Evolutionary conservation across 2,888 invertebrate genomes (phyloP).

Genomic region (Macaria liturata): DNA sequence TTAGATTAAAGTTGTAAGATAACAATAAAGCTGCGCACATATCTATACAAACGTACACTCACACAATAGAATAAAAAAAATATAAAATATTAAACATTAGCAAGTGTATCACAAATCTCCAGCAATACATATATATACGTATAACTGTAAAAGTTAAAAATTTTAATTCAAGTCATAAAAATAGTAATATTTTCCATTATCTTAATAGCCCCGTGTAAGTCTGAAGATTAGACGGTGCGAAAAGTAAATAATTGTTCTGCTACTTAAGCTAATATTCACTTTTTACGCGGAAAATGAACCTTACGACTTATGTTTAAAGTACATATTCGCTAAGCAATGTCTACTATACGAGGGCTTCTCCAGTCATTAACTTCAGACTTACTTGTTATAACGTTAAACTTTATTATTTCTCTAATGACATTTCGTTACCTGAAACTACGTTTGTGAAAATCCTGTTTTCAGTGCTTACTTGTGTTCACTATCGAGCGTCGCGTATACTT

Average conservation of each 20-base stretch:
- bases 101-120: not conserved
- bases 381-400: slow-evolving; percentile 30
- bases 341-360: slow-evolving; percentile 26
- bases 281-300: slow-evolving; percentile 20
- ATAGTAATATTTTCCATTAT: slow-evolving; percentile 19
- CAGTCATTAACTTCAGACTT: slow-evolving; percentile 30
- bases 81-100: slow-evolving; percentile 3
- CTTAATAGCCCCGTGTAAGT: slow-evolving; percentile 28
- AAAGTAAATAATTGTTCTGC: slow-evolving; percentile 35
- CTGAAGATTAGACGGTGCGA: slow-evolving; percentile 31
- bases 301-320: slow-evolving; percentile 22
- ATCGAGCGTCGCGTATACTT: slow-evolving; percentile 18
- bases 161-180: not conserved
- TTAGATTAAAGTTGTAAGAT: slow-evolving; percentile 22
- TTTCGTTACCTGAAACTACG: slow-evolving; percentile 18
- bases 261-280: slow-evolving; percentile 23
- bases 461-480: slow-evolving; percentile 12
- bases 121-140: not conserved
- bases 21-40: not conserved
- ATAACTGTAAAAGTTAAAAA: not conserved
- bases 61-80: not conserved
- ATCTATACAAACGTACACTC: not conserved
- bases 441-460: slow-evolving; percentile 17
- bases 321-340: slow-evolving; percentile 13
- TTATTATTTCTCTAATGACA: slow-evolving; percentile 23